Conservation (phyloP, 2,797 vertebrate genomes). For the Chelonia mydas region DNA sequence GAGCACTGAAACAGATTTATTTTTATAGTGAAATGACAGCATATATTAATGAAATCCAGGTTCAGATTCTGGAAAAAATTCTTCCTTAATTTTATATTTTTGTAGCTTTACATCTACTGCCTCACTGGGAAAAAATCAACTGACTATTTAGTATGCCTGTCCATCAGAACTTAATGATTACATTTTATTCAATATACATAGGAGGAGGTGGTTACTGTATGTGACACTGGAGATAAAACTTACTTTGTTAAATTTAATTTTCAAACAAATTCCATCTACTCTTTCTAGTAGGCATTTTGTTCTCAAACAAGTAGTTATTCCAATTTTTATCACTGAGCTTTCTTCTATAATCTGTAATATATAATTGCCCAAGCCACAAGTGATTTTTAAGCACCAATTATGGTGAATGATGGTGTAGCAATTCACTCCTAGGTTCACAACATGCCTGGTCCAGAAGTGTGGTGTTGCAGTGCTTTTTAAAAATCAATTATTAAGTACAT, state of each 20-base stretch:
- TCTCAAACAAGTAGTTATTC: not conserved
- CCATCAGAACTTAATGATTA: slow-evolving; percentile 23
- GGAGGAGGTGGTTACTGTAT: not conserved
- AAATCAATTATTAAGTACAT: no score
- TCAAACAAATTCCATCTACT: not conserved
- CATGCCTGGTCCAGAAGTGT: no score
- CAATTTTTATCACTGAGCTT: not conserved
- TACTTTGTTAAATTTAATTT: not conserved
- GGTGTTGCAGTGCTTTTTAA: no score
- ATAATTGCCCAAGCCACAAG: not conserved
- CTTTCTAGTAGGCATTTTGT: not conserved
- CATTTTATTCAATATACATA: not conserved
- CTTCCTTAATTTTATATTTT: slow-evolving; percentile 60
- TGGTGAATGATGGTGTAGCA: no score
- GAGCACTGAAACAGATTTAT: slow-evolving; percentile 65
- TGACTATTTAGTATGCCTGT: slow-evolving; percentile 38
- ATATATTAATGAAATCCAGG: slow-evolving; percentile 70
- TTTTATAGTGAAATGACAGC: slow-evolving; percentile 70
- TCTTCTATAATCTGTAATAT: not conserved
- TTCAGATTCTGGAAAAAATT: slow-evolving; percentile 65
- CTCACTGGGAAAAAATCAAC: slow-evolving; percentile 49
- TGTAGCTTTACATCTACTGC: slow-evolving; percentile 28
- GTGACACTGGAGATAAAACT: not conserved
- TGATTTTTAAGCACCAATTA: not conserved
- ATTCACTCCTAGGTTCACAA: no score